Conservation (phyloP, 2,888 invertebrate genomes). For the Cecidostiba fungosa region DNA sequence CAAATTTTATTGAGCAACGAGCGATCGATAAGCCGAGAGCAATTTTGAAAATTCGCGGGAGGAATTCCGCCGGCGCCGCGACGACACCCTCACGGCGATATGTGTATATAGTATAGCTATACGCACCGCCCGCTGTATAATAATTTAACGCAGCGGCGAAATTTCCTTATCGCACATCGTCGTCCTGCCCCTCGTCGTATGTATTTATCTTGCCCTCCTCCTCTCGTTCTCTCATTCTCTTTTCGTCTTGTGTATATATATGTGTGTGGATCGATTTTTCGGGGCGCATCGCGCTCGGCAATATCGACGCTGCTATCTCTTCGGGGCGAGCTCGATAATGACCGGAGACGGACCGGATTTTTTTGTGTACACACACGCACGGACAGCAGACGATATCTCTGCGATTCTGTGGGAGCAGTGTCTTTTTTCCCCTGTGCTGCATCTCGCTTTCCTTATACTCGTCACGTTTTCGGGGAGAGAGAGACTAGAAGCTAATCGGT, state of each 20-base stretch:
- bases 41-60: slow-evolving; percentile 46
- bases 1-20: neutral
- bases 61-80: slow-evolving; percentile 23
- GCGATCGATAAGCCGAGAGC: slow-evolving; percentile 1
- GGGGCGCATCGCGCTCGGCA: slow-evolving; percentile 35
- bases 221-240: slow-evolving; percentile 20
- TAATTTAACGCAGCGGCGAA: slow-evolving; percentile 58
- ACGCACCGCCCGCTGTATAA: slow-evolving; percentile 32
- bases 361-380: slow-evolving; percentile 21
- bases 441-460: neutral
- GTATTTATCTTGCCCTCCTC: slow-evolving; percentile 61
- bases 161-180: slow-evolving; percentile 63
- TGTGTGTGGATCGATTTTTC: slow-evolving; percentile 51
- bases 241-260: neutral
- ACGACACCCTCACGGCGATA: slow-evolving; percentile 23
- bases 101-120: neutral
- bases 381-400: neutral
- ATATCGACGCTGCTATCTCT: slow-evolving; percentile 60
- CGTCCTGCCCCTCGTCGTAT: slow-evolving; percentile 40
- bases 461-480: neutral
- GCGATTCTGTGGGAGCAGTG: slow-evolving; percentile 66
- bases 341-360: slow-evolving; percentile 63
- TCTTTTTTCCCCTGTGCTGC: neutral
- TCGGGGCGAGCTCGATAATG: slow-evolving; percentile 64
- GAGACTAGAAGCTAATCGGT: slow-evolving; percentile 7